A percentile compares a stretch with the other conserved stretches of the same genome.
Conservation (phyloP, 2,797 vertebrate species). For the Syngnathus rostellatus region DNA sequence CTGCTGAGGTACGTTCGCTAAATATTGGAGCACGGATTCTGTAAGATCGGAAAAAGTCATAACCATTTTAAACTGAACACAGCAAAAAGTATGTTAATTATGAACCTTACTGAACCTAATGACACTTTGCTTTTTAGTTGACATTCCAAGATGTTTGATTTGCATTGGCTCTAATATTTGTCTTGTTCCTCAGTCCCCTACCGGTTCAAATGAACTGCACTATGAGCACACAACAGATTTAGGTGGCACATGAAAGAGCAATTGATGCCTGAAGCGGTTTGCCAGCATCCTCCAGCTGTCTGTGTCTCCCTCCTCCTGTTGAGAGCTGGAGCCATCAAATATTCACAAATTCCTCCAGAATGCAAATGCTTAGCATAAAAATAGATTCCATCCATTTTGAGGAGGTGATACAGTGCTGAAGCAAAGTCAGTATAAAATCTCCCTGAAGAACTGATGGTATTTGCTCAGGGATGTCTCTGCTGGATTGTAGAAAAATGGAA, state of each 20-base stretch:
- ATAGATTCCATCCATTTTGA: constrained; percentile 40
- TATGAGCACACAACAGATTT: constrained; percentile 19
- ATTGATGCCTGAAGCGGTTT: constrained; percentile 27
- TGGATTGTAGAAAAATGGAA: constrained; percentile 31
- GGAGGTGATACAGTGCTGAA: constrained; percentile 32
- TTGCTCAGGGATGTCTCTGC: constrained; percentile 31
- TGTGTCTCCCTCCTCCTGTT: constrained; percentile 20
- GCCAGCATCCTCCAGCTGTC: constrained; percentile 24
- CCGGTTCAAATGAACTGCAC: constrained; percentile 12
- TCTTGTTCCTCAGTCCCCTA: constrained; percentile 6
- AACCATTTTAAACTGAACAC: background rate
- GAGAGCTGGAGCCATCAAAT: constrained; percentile 44
- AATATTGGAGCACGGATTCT: background rate
- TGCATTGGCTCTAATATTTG: constrained; percentile 3
- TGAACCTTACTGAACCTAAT: background rate
- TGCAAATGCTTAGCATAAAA: constrained; percentile 58
- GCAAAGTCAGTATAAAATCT: constrained; percentile 34
- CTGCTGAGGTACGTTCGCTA: background rate
- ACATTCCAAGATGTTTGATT: background rate
- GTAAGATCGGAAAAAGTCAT: background rate
- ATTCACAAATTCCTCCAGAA: constrained; percentile 46
- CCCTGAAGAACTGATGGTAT: constrained; percentile 39
- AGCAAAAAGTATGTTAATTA: background rate
- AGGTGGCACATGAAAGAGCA: constrained; percentile 20
- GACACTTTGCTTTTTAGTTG: background rate